Conservation (phyloP, 2,888 invertebrate species). For the Torymus aiolomorphi region DNA sequence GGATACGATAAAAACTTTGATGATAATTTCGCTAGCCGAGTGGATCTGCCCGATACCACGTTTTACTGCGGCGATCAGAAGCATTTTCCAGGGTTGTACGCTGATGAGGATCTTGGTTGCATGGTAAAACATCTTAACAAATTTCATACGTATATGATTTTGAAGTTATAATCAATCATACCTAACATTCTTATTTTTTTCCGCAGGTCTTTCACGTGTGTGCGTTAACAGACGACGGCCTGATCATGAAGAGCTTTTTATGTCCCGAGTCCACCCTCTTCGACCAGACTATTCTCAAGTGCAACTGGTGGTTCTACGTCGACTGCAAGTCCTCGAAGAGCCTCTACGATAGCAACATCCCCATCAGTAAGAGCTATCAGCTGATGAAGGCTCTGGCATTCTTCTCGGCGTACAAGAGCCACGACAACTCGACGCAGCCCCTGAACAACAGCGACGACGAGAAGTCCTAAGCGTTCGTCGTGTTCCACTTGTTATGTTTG, state of each 20-base stretch:
- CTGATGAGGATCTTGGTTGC: conserved; percentile 91
- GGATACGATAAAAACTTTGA: conserved; percentile 93
- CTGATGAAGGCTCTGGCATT: conserved; percentile 93
- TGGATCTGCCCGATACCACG: conserved; percentile 88
- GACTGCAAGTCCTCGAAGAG: conserved; percentile 89
- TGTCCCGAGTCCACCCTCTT: conserved; percentile 94
- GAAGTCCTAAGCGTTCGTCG: conserved; percentile 34
- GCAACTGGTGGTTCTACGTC: conserved; percentile 97
- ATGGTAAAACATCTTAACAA: conserved; percentile 80
- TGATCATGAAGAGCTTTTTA: conserved; percentile 93
- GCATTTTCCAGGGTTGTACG: conserved; percentile 92
- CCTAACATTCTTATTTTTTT: neutral
- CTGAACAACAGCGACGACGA: conserved; percentile 43
- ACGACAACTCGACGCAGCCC: conserved; percentile 71
- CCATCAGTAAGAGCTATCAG: conserved; percentile 93
- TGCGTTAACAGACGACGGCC: conserved; percentile 90
- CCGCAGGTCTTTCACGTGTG: conserved; percentile 92
- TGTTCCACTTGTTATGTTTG: conserved; percentile 11
- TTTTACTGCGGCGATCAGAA: conserved; percentile 93
- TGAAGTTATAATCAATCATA: neutral
- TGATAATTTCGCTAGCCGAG: conserved; percentile 90
- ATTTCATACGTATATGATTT: conserved; percentile 3
- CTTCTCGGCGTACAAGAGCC: conserved; percentile 89
- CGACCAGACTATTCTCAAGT: conserved; percentile 92
- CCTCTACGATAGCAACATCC: conserved; percentile 92